Base-by-base conservation (phyloP, 2,797 vertebrate genomes). In the Tokudaia muenninki region DNA sequence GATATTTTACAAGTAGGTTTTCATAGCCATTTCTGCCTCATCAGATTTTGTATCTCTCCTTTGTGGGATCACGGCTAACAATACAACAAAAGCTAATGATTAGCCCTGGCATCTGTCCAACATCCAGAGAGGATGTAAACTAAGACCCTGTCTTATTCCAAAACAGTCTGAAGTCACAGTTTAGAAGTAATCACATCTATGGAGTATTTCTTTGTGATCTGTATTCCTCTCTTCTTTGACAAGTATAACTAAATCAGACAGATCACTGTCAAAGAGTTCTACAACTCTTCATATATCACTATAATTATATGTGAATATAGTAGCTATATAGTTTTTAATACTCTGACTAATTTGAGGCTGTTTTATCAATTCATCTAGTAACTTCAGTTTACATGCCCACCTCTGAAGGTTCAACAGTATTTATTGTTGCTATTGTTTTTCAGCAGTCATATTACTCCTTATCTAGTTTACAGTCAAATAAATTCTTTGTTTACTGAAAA, bases 391-490 rank as follows among this genome's bases (percentile, higher is more conserved):
- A 63, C 37, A 17, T 7, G 31, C 2, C 37, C 4, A 6, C 44
- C 72, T 78, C 44, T 84, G 9, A 3, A 52, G 6, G 2, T 44
- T 77, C 55, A 90, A 61, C 84, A 89, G 29, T 61, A 55, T 4
- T 63, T 91, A 81, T 75, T 82, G 21, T 50, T 91, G 24, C 26
- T 91, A 6, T 74, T 67, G 24, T 44, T 88, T 82, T 63, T 95
- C 52, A 83, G 41, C 7, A 59, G 70, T 89, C 44, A 83, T n/a
- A 50, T 83, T 90, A 52, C 16, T 89, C 67, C 26, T 94, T 86
- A 74, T 91, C 57, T 92, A 94, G 47, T 26, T 92, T 75, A 78
- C 59, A 50, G 92, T 94, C 59, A 95, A 87, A 95, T 96, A 97
- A 94, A 96, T 95, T 67, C 47, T 22, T 57, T 70, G 24, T 67